Conservation (phyloP, 2,797 vertebrate genomes). For the Coregonus suidteri region DNA sequence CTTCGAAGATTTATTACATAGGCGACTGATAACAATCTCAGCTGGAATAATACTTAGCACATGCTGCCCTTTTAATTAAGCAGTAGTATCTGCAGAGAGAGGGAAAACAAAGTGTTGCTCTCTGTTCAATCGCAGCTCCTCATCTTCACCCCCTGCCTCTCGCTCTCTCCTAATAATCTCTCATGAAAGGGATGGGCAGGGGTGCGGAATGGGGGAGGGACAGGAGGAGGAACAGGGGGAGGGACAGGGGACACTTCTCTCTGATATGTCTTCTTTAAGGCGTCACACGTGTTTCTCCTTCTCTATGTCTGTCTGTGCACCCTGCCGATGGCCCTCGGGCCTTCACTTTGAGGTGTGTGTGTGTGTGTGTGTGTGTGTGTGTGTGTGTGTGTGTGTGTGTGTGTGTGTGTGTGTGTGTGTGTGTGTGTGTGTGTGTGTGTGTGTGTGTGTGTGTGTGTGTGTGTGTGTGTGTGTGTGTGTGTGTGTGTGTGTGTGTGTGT, state of each 20-base stretch:
- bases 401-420: no score
- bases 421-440: no score
- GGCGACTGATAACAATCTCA: slow-evolving; percentile 91
- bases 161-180: slow-evolving; percentile 68
- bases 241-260: slow-evolving; percentile 50
- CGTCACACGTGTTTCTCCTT: slow-evolving; percentile 75
- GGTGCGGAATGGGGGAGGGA: slow-evolving; percentile 51
- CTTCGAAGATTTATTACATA: slow-evolving; percentile 92
- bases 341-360: slow-evolving; percentile 58
- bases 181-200: slow-evolving; percentile 64
- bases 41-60: slow-evolving; percentile 99
- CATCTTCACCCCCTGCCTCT: slow-evolving; percentile 71
- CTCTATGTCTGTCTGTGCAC: slow-evolving; percentile 53
- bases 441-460: no score
- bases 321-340: slow-evolving; percentile 59
- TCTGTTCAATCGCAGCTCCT: slow-evolving; percentile 60
- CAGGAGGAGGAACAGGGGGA: slow-evolving; percentile 19
- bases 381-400: no score
- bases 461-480: fast-evolving
- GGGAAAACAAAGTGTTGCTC: slow-evolving; percentile 66
- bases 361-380: slow-evolving; percentile 33
- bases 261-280: slow-evolving; percentile 73
- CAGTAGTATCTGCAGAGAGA: slow-evolving; percentile 78
- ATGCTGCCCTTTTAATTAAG: slow-evolving; percentile 99
- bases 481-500: no score